Evolutionary conservation across 2,797 vertebrate genomes (phyloP).

Genomic region (Phrynocephalus guinanensis): DNA sequence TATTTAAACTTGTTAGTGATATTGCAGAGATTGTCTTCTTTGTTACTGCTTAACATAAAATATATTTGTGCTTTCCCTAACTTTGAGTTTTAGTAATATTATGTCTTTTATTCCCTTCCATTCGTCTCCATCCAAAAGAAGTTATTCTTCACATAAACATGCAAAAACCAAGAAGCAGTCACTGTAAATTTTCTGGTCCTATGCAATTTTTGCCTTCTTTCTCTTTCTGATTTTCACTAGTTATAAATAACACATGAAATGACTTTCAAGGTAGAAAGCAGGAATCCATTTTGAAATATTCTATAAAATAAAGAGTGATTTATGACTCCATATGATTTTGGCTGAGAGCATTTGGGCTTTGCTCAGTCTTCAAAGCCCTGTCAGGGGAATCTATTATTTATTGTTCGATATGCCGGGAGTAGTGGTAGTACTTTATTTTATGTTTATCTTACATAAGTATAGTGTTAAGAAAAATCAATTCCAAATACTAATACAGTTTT

Average conservation of each 20-base stretch:
- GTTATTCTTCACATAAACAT: slow-evolving; percentile 73
- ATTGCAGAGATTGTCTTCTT: slow-evolving; percentile 1
- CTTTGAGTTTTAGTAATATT: slow-evolving; percentile 69
- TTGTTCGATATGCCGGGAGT: slow-evolving; percentile 79
- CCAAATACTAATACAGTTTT: slow-evolving; percentile 71
- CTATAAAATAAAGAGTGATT: slow-evolving; percentile 87
- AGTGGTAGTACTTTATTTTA: slow-evolving; percentile 82
- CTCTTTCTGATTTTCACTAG: slow-evolving; percentile 76
- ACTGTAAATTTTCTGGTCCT: slow-evolving; percentile 80
- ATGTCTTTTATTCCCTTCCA: slow-evolving; percentile 10
- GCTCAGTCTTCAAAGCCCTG: slow-evolving; percentile 87
- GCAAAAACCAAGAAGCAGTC: slow-evolving; percentile 65
- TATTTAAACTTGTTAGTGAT: slow-evolving; percentile 26
- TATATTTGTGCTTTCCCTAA: slow-evolving; percentile 57
- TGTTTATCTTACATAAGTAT: slow-evolving; percentile 84
- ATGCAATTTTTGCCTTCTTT: slow-evolving; percentile 77
- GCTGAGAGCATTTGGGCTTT: slow-evolving; percentile 85
- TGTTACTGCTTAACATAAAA: slow-evolving; percentile 56
- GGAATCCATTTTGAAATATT: slow-evolving; percentile 88
- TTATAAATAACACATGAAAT: slow-evolving; percentile 89
- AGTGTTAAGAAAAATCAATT: slow-evolving; percentile 81
- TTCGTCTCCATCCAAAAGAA: slow-evolving; percentile 58
- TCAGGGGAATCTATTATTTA: slow-evolving; percentile 86
- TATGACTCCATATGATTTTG: slow-evolving; percentile 88
- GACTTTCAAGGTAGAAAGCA: slow-evolving; percentile 88